Evolutionary conservation across 2,797 vertebrate genomes (phyloP), one percentile per base, ranked within the genome.

Genomic region (Tangara arthus): DNA sequence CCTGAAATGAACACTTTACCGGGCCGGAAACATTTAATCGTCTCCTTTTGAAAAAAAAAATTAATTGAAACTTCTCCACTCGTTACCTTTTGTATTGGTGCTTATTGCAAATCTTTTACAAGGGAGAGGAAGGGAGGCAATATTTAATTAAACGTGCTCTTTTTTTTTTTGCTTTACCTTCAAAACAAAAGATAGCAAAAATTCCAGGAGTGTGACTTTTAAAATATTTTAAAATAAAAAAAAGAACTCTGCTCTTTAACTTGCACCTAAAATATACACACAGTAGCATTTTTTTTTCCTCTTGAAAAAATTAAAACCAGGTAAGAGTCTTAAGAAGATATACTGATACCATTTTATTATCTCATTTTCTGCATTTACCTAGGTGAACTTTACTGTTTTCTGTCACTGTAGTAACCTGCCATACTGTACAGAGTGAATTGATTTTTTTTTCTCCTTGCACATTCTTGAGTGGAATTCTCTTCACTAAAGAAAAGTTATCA

Each of bases 21-120:
- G 90, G 98, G 99, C 99, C 99, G 99, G 99, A 99, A 99, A 99
- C 99, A 99, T 99, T 99, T 99, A 99, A 99, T 99, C 98, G 98
- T 98, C 98, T 98, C 98, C 97, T 99, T 99, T 99, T 98, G 98
- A 98, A 98, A 91, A 80, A 94, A 81, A 81, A 98, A 99, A 99
- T 99, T 99, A 99, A 99, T 99, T 99, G 99, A 99, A 99, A 99
- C 98, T 99, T 99, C 98, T 99, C 98, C 97, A 98, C 98, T 99
- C 98, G 97, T 98, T 98, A 98, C 98, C 98, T 98, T 99, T 99
- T 98, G 96, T 98, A 97, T 96, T 97, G 82, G 94, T 94, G 95
- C 97, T 98, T 98, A 96, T 89, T 97, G 97, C 97, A 98, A 93
- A 85, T 96, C 97, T 93, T 97, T 97, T 96, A 92, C 97, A 94